Percentiles rank a stretch among this genome's conserved stretches.
These are phyloP conservation scores for Melanostoma scalare DNA, from an alignment of 2,888 invertebrate species.

Conservation along the genomic window DNA sequence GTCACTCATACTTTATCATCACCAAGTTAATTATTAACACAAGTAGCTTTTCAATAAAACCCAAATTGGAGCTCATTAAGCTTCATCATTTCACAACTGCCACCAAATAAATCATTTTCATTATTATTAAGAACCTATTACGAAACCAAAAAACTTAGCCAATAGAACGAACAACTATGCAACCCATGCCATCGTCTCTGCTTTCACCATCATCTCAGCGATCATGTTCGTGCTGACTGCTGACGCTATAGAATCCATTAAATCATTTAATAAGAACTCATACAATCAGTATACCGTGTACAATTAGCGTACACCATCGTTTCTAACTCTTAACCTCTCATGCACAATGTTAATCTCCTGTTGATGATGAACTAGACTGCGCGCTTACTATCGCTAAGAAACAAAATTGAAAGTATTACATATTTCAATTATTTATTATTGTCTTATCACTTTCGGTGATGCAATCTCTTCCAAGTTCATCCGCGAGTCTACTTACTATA, in stretches of 20 bases:
- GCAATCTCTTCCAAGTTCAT: slow-evolving; percentile 47
- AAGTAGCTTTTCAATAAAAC: slow-evolving; percentile 45
- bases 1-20: slow-evolving; percentile 40
- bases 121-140: slow-evolving; percentile 38
- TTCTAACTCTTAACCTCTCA: slow-evolving; percentile 32
- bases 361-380: neutral
- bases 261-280: slow-evolving; percentile 48
- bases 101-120: slow-evolving; percentile 60
- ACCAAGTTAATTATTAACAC: slow-evolving; percentile 33
- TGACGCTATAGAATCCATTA: slow-evolving; percentile 44
- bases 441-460: slow-evolving; percentile 62
- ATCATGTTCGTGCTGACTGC: neutral
- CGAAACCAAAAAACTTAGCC: slow-evolving; percentile 29
- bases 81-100: slow-evolving; percentile 36
- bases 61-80: slow-evolving; percentile 25
- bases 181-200: no score
- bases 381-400: slow-evolving; percentile 36
- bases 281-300: neutral
- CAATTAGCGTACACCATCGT: slow-evolving; percentile 21
- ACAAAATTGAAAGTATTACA: slow-evolving; percentile 68
- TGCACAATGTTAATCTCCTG: slow-evolving; percentile 41
- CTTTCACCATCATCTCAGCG: slow-evolving; percentile 51
- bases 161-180: neutral
- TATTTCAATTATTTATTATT: slow-evolving; percentile 47
- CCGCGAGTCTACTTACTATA: neutral